Conservation (phyloP, 2,113 vertebrate genomes). For the Ia io region DNA sequence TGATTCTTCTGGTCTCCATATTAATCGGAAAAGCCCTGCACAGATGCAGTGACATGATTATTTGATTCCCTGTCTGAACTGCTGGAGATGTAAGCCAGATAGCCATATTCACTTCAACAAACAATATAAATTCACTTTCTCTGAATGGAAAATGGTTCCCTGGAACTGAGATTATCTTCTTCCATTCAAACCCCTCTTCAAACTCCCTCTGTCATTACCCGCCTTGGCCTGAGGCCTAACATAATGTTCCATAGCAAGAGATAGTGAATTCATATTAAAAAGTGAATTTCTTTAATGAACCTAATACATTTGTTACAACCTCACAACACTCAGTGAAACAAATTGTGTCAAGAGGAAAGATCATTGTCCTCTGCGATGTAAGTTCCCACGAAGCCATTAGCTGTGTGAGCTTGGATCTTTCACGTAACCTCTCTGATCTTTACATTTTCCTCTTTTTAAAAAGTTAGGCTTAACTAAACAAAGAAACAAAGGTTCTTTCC, state of each 20-base stretch:
- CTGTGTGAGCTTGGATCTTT: not conserved
- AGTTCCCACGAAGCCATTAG: not conserved
- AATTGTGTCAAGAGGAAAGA: not conserved
- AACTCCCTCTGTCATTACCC: not conserved
- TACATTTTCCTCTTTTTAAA: not conserved
- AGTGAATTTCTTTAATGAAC: not conserved
- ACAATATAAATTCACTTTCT: not conserved
- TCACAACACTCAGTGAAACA: not conserved
- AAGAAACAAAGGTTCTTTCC: not conserved
- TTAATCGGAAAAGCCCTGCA: not conserved
- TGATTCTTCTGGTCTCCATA: not conserved
- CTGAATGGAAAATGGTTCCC: not conserved
- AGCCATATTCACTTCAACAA: not conserved
- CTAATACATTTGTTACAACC: not conserved
- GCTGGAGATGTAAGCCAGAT: not conserved
- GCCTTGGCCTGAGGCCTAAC: not conserved
- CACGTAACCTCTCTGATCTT: not conserved
- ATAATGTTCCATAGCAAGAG: not conserved
- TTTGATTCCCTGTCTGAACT: not conserved
- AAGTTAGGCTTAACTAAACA: not conserved
- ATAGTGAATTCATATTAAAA: conserved; percentile 1
- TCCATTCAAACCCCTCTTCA: not conserved
- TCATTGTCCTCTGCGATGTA: not conserved
- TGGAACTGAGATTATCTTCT: not conserved
- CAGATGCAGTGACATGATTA: not conserved